phyloP scores from a whole-genome alignment of 2,113 vertebrate genomes.

The Oryzias javanicus region DNA sequence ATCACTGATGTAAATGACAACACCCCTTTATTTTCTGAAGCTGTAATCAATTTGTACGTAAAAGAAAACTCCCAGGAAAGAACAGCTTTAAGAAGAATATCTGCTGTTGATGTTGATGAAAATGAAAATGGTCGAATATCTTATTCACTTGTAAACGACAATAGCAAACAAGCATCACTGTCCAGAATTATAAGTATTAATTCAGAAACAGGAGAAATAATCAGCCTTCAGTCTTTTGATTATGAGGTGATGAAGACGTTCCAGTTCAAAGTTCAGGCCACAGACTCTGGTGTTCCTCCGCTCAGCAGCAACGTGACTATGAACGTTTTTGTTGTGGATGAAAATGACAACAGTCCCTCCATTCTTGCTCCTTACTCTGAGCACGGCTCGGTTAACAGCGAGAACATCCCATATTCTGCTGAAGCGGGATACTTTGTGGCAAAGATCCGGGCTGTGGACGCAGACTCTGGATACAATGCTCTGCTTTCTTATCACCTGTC shows the following conservation, averaged over 20 bases:
- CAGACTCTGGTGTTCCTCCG: constrained; percentile 37
- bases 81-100: constrained; percentile 41
- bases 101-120: constrained; percentile 62
- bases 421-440: constrained; percentile 58
- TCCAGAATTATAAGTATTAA: constrained; percentile 47
- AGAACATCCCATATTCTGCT: constrained; percentile 48
- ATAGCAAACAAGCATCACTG: neutral
- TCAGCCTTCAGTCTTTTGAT: constrained; percentile 51
- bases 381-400: constrained; percentile 50
- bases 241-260: constrained; percentile 57
- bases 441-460: constrained; percentile 58
- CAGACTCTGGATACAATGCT: constrained; percentile 58
- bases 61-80: constrained; percentile 63
- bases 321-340: constrained; percentile 39
- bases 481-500: constrained; percentile 21
- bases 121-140: constrained; percentile 49
- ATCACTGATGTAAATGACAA: constrained; percentile 73
- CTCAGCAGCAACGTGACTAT: constrained; percentile 59
- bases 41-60: constrained; percentile 46
- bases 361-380: constrained; percentile 53
- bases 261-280: constrained; percentile 58
- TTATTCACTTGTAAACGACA: constrained; percentile 40
- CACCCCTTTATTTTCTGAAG: constrained; percentile 50
- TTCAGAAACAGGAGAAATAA: constrained; percentile 55
- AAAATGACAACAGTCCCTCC: constrained; percentile 41